Base-by-base conservation (phyloP, 2,888 invertebrate genomes). In the Pachliopta kotzebuea region DNA sequence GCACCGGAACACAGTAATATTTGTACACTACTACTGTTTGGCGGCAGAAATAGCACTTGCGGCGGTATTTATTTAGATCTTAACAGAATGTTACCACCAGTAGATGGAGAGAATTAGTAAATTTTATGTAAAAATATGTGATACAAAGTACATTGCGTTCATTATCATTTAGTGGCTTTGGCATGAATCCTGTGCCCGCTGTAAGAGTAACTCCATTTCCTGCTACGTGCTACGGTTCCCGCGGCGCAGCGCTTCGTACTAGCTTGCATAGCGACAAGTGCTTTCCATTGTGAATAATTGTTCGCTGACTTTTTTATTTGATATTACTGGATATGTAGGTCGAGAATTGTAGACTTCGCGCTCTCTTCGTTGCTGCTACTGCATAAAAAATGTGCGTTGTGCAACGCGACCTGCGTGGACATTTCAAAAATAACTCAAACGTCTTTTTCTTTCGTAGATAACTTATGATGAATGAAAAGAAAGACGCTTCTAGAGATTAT, bases 151-250 rank as follows among this genome's bases (percentile, higher is more conserved):
- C 81, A 86, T 82, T 78, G 77, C 76, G 76, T 78, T 84, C 79
- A 84, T 88, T 88, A 85, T 77, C 83, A 84, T 85, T 87, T 83
- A 80, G 81, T 78, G 76, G 81, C 78, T 83, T 87, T 84, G 85
- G 83, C 84, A 85, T 80, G 79, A 85, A 81, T 85, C 81, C 79
- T 82, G 75, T 76, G 74, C 76, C 75, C 77, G 77, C 79, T 76
- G 77, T 78, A 79, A 82, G 80, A 84, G 84, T 83, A 84, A 86
- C 83, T 86, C 81, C 83, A 86, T 88, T 88, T 85, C 84, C 83
- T 81, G 81, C 77, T 84, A 88, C 88, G 87, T 85, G 86, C 84
- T 83, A 85, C 84, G 81, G 77, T 76, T 76, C 80, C 86, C 84
- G 84, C 85, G 81, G 45, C 79, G 79, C 79, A 76, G 77, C 73